Evolutionary conservation across 2,113 vertebrate genomes (phyloP), one percentile per base, ranked within the genome.

Genomic region (Microcebus ravelobensis): DNA sequence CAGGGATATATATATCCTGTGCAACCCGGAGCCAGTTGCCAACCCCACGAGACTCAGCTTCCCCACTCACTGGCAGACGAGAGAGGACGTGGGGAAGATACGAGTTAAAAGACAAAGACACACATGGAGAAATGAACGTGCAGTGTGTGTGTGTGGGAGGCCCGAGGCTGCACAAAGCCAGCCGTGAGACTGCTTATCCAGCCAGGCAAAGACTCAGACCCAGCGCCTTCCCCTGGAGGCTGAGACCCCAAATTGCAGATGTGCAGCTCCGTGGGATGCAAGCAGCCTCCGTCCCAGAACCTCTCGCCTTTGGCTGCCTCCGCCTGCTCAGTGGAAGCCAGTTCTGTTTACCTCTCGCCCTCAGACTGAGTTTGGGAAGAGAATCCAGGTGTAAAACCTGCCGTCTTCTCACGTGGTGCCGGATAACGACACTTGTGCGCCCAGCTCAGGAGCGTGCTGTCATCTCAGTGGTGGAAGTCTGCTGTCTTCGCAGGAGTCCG

Each of bases 101-200:
- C 29, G 45, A 11, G 36, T 29, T 52, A 36, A 82, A n/a, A 31
- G 67, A 59, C 5, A 50, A 79, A 39, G 45, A 29, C 59, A 1
- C 15, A 0, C 1, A 5, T 23, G 17, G 52, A 57, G 82, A 50
- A 5, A 6, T 3, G 12, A 39, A 39, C 0, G 0, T 29, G 45
- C 18, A n/a, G 14, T 1, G 0, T 1, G 0, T 11, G 0, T 6
- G 3, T 0, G 0, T 39, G 20, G 48, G 48, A 81, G 50, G 27
- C 17, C 4, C 9, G 2, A 8, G 34, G 8, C 29, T 10, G 6
- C 7, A 2, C 13, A 36, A 21, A 17, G 29, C 57, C 34, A 23
- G n/a, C 8, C 6, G 0, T 7, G 11, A 48, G 73, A 20, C 36
- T 39, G 4, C 61, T 81, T 45, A 68, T 77, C 20, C 5, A 50